Conservation (phyloP, 37 sponge, comb jelly and placozoan species). For the Geodia barretti region DNA sequence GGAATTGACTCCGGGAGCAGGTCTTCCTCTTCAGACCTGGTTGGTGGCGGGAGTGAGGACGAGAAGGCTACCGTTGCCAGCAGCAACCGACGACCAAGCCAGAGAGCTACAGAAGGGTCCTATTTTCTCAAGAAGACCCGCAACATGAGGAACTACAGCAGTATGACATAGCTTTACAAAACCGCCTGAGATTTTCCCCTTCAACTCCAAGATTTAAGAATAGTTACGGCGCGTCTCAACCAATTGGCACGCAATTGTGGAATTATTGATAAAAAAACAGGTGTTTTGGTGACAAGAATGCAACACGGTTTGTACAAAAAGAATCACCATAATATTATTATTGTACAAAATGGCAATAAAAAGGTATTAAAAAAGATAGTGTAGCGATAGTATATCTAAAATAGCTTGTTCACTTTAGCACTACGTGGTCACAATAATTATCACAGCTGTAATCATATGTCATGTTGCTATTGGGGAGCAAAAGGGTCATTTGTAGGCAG, state of each 20-base stretch:
- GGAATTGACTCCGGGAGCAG: not conserved
- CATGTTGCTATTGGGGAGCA: not conserved
- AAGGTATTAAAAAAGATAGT: too few species aligned
- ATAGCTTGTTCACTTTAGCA: not conserved
- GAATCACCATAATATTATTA: not conserved
- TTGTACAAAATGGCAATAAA: not conserved
- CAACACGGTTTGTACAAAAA: too few species aligned
- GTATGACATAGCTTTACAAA: too few species aligned
- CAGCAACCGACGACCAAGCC: not conserved
- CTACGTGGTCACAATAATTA: not conserved
- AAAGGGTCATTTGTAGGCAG: not conserved
- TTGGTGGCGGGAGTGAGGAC: not conserved
- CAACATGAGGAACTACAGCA: not conserved
- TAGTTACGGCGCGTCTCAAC: too few species aligned
- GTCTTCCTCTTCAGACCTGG: not conserved
- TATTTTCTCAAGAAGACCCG: not conserved
- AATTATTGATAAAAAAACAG: too few species aligned
- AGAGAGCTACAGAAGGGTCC: not conserved
- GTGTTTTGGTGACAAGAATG: too few species aligned
- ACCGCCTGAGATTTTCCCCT: too few species aligned
- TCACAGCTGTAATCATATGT: not conserved
- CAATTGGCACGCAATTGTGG: too few species aligned
- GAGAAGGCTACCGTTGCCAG: too few species aligned
- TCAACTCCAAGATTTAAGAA: too few species aligned
- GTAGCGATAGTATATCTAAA: too few species aligned